Evolutionary conservation across 2,113 vertebrate species (phyloP), one percentile per base, ranked within the genome.

Genomic region (Turnix velox): DNA sequence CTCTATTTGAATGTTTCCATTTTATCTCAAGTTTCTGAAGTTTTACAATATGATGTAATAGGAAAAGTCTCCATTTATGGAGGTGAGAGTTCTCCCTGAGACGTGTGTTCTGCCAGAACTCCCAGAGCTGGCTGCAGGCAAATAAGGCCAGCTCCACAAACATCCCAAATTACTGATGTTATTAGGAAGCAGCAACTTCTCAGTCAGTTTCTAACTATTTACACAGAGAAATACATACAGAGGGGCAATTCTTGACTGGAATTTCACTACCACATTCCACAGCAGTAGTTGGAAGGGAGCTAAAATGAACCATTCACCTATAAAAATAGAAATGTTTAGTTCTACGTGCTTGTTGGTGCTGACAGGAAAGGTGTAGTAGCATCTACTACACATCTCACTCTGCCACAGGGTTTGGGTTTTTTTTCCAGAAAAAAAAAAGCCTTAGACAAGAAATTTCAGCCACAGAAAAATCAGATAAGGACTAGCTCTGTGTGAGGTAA

Each of bases 1-100:
- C n/a, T 62, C 16, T 46, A 16, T 30, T 82, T 72, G 43, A 91
- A 35, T 10, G 37, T 37, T 90, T 62, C 79, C 51, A 79, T 77
- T 90, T 91, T 66, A 95, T 93, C 90, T 90, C 55, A 92, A 86
- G 61, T 65, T 71, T 57, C 46, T 91, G 43, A 81, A 90, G 86
- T 84, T 88, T 86, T 95, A 18, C 7, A 40, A 39, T 46, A 51
- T 84, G 92, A 93, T 63, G 68, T 88, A 93, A 96, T 67, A 63
- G 92, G 88, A 84, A 94, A 80, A 77, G 33, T 51, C 23, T 79
- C 77, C 78, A 76, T 94, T 92, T 87, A 62, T 33, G 43, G 86
- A 95, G 65, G 83, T 55, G 27, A 82, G 83, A 92, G 62, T 43
- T 75, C 46, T 77, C 88, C 30, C 18, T 9, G 24, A 78, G 87